Evolutionary conservation across 2,888 invertebrate species (phyloP).

Genomic region (Drosophila sordidula): DNA sequence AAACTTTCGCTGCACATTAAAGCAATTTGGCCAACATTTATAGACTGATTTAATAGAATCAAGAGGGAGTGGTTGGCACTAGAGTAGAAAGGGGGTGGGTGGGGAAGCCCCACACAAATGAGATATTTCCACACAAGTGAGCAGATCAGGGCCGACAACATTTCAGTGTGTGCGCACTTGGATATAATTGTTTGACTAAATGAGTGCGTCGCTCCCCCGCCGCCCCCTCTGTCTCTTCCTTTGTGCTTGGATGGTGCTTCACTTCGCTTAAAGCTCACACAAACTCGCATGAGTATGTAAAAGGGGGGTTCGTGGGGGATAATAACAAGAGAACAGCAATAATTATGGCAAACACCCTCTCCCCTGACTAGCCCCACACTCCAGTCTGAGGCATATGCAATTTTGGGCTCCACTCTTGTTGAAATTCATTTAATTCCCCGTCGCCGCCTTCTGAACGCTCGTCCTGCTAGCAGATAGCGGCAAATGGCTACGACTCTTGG

Average conservation of each 20-base stretch:
- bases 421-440: conserved; percentile 78
- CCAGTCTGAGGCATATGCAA: conserved; percentile 39
- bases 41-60: conserved; percentile 83
- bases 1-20: conserved; percentile 80
- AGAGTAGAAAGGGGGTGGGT: background rate
- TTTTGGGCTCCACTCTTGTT: conserved; percentile 43
- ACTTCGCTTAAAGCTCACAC: conserved; percentile 41
- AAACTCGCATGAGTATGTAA: conserved; percentile 13
- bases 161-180: conserved; percentile 69
- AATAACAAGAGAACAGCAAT: conserved; percentile 53
- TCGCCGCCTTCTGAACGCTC: no score
- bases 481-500: conserved; percentile 58
- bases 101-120: conserved; percentile 49
- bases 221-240: background rate
- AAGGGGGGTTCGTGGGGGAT: conserved; percentile 4
- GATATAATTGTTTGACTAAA: conserved; percentile 77
- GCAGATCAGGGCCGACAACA: conserved; percentile 50
- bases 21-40: conserved; percentile 83
- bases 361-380: conserved; percentile 12
- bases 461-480: conserved; percentile 33
- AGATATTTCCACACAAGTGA: conserved; percentile 78
- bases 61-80: conserved; percentile 27
- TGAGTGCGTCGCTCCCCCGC: conserved; percentile 57
- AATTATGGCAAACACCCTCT: conserved; percentile 73
- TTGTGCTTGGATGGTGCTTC: conserved; percentile 20